These are phyloP conservation scores for Hoplodrina ambigua DNA, from an alignment of 2,888 invertebrate species.

Conservation along the genomic window DNA sequence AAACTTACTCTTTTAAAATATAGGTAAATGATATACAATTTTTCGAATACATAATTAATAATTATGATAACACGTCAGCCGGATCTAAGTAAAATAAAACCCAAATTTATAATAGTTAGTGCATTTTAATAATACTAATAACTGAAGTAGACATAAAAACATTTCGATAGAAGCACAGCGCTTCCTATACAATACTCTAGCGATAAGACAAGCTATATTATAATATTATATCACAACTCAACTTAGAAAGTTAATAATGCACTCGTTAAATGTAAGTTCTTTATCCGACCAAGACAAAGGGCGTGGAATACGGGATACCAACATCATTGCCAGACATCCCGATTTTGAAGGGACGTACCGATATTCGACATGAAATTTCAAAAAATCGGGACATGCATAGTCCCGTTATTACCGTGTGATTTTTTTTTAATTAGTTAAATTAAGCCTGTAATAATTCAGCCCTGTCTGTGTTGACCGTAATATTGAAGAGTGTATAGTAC, in stretches of 20 bases:
- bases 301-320: background rate
- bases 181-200: slow-evolving; percentile 45
- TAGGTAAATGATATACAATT: too few relatives aligned
- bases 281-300: background rate
- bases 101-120: slow-evolving; percentile 49
- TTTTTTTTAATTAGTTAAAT: too few relatives aligned
- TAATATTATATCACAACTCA: slow-evolving; percentile 60
- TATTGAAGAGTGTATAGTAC: too few relatives aligned
- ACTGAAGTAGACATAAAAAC: slow-evolving; percentile 57
- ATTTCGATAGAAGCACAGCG: slow-evolving; percentile 35
- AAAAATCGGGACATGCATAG: too few relatives aligned
- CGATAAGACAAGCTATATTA: slow-evolving; percentile 54
- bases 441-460: too few relatives aligned
- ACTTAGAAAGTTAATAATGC: slow-evolving; percentile 55
- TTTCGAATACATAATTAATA: too few relatives aligned
- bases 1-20: too few relatives aligned
- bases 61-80: background rate
- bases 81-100: slow-evolving; percentile 22
- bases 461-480: too few relatives aligned
- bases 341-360: too few relatives aligned
- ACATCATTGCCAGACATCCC: too few relatives aligned
- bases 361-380: too few relatives aligned
- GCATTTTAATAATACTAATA: slow-evolving; percentile 59
- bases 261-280: slow-evolving; percentile 21
- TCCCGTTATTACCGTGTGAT: too few relatives aligned